A percentile compares a stretch with the other conserved stretches of the same genome.
These are phyloP conservation scores for Campylorhamphus procurvoides DNA, from an alignment of 2,113 vertebrate genomes.

Conservation along the genomic window DNA sequence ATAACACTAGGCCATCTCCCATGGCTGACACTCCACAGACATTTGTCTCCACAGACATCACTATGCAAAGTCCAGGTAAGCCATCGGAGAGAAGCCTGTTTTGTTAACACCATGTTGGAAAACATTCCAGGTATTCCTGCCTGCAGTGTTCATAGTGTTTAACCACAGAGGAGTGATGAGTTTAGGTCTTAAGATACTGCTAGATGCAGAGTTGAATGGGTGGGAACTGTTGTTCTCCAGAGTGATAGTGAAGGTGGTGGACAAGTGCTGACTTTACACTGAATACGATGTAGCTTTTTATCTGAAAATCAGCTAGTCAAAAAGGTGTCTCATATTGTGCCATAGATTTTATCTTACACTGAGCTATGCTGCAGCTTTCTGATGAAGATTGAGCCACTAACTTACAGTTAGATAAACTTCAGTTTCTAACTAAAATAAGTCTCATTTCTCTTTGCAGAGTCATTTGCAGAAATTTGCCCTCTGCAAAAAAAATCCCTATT, in stretches of 20 bases:
- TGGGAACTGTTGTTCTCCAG: neutral
- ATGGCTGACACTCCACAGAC: neutral
- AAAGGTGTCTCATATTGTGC: fast-evolving
- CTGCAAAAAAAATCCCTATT: neutral
- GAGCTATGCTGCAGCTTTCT: neutral
- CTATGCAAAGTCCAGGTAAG: neutral
- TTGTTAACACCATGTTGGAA: fast-evolving
- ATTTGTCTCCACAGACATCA: neutral
- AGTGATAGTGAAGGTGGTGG: neutral
- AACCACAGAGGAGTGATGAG: neutral
- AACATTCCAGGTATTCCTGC: neutral
- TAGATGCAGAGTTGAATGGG: neutral
- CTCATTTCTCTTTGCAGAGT: neutral
- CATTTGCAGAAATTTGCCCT: neutral
- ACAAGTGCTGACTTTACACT: neutral
- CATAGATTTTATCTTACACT: neutral
- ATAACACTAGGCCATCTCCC: neutral
- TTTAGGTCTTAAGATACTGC: neutral
- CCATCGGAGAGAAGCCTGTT: neutral
- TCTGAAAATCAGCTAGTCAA: neutral
- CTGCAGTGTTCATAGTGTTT: neutral
- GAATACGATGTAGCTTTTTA: neutral
- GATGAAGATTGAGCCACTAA: neutral
- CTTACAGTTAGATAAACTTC: neutral
- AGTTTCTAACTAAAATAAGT: neutral